Evolutionary conservation across 2,113 vertebrate genomes (phyloP), one percentile per base, ranked within the genome.

Genomic region (Collichthys lucidus): DNA sequence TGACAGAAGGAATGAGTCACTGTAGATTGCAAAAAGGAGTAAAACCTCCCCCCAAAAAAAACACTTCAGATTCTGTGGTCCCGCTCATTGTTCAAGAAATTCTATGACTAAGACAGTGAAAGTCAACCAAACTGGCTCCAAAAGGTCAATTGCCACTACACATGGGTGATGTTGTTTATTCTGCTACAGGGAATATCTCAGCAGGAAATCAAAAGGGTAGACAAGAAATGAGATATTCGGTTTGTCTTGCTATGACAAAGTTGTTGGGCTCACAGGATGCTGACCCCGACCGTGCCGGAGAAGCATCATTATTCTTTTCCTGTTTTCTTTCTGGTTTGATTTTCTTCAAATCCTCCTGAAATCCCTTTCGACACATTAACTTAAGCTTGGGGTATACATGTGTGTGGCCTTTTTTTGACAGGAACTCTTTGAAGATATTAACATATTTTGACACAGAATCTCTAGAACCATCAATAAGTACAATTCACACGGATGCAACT

Each of bases 11-110:
- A 84, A 74, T 87, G 85, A 90, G 74, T 88, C 79, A 77, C 62
- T 70, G 74, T 82, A 57, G 16, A 66, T 88, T 71, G 74, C 56
- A 79, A 86, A 79, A 50, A 40, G 61, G 16, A 62, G 60, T 71
- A 61, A 74, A 87, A 84, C 63, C n/a, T n/a, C n/a, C n/a, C n/a
- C n/a, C n/a, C 0, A 29, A 12, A 44, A 46, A 14, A 46, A 46
- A 14, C 44, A 46, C 35, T 40, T 40, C 35, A 75, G 40, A 22
- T 63, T 84, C 57, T 77, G 26, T 59, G 62, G 74, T 80, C 19
- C 7, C 3, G 17, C 52, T 89, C 89, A 74, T 87, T 91, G 90
- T 91, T 86, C 73, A 86, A 62, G 50, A 46, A 12, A 35, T 81
- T 77, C 65, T 57, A 72, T 85, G 71, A 35, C 76, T 70, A 81